phyloP scores from a whole-genome alignment of 2,797 vertebrate species.

The Myoxocephalus aenaeus region DNA sequence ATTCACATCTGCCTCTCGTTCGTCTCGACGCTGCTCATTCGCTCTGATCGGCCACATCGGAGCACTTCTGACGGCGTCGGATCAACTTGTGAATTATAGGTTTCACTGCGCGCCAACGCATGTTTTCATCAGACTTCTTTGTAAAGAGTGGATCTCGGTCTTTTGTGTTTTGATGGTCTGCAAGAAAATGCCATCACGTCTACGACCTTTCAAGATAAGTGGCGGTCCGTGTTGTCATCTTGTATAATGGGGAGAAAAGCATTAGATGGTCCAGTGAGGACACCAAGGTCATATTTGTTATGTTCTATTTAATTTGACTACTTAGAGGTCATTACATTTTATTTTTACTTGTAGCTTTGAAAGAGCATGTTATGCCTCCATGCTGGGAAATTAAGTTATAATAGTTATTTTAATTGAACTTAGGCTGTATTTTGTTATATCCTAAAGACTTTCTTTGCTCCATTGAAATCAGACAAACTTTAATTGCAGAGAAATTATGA shows the following conservation, averaged over 20 bases:
- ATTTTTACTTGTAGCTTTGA: not conserved
- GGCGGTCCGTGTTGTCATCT: not conserved
- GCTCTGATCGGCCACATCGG: slow-evolving; percentile 5
- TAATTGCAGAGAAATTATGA: not conserved
- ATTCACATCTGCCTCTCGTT: slow-evolving; percentile 32
- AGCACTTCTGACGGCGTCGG: not conserved
- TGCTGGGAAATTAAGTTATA: not conserved
- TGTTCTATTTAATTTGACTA: not conserved
- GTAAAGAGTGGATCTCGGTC: not conserved
- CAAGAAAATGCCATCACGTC: not conserved
- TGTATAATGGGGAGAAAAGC: not conserved
- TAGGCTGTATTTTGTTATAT: not conserved
- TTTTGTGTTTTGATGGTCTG: slow-evolving; percentile 16
- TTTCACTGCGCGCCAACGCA: not conserved
- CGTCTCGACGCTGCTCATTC: slow-evolving; percentile 7
- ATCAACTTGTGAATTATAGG: not conserved
- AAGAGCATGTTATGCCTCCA: not conserved
- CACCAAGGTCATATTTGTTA: not conserved
- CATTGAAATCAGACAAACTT: not conserved
- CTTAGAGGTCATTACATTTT: not conserved
- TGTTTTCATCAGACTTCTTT: slow-evolving; percentile 2
- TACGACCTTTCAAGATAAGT: not conserved
- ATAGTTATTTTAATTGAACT: not conserved
- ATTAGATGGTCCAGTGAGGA: not conserved
- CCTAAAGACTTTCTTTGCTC: not conserved